Evolutionary conservation across 2,888 invertebrate species (phyloP), one percentile per base, ranked within the genome.

Genomic region (Cepaea hortensis): DNA sequence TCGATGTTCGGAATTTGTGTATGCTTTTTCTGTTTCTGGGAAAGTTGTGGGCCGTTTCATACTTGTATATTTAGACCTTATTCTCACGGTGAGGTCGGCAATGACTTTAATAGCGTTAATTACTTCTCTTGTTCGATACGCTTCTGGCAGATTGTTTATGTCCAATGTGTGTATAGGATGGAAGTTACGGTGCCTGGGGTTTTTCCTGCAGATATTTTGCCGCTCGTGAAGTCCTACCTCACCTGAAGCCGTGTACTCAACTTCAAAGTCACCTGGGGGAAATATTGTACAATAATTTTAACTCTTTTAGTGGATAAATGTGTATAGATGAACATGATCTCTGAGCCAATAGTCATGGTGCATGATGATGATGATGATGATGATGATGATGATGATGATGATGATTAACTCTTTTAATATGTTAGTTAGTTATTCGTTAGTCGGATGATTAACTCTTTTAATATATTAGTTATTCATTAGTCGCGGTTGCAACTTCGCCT

Each of bases 181-280:
- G 55, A 81, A 81, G 3, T 23, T 15, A 1, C 23, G 11, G n/a
- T 81, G 81, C 0, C n/a, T 50, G 18, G 72, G 81, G 15, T 81
- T 68, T 68, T 81, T 81, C 50, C 1, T 3, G n/a, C 81, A 81
- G 20, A 4, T 3, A 23, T 13, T 35, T 20, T 23, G 20, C 3
- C 81, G 68, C 23, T 81, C 50, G 23, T 50, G 81, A 35, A 81
- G 81, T 72, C 72, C 81, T 6, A n/a, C 72, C 18, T 81, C 81
- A 20, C 72, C 81, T n/a, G 55, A 20, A 50, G 11, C 35, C 15
- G 81, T 70, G 81, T 81, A 72, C 23, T 81, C 81, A n/a, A 81
- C 81, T n/a, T 81, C 81, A 48, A n/a, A 81, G 15, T 35, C 70
- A 23, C 81, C 81, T 81, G 5, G 11, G 46, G 65, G 46, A 65